Evolutionary conservation across 2,888 invertebrate genomes (phyloP), one percentile per base, ranked within the genome.

Genomic region (Polymixis flavicincta): DNA sequence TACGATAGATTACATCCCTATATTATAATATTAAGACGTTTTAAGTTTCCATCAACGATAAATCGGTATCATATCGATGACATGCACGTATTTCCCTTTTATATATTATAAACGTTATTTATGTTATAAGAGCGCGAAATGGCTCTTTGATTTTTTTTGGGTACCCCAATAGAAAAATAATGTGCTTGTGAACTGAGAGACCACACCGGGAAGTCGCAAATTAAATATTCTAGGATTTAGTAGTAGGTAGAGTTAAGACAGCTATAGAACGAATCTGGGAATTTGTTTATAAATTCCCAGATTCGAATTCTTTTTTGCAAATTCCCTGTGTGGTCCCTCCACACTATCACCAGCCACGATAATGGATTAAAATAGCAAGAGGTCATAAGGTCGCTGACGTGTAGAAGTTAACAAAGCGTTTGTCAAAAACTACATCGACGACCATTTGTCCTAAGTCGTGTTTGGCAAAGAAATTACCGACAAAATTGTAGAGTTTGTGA

Each of bases 381-480:
- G 55, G 25, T 80, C 55, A 52, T 45, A n/a, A 57, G 42, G 55
- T 73, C 72, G 14, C 14, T 11, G 32, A 25, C 13, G 5, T 75
- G 54, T 50, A 17, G n/a, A 64, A 28, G 25, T 22, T 54, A 54
- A 79, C 75, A 79, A 79, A 75, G 57, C 60, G 69, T 25, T 65
- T 60, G 75, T 79, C 68, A 75, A 60, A 55, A 50, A 64, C 0
- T 32, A 55, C n/a, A 80, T 59, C 50, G 42, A 14, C 1, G 6
- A 19, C 25, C 22, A 75, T 64, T 75, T 45, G 48, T 74, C 55
- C 11, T 11, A 55, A 32, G 8, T 57, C n/a, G 19, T n/a, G 17
- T 48, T 67, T 68, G 8, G 28, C 37, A 65, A 59, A 66, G 48
- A 74, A n/a, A 57, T 42, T 17, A 50, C 2, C 14, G 8, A 50